A percentile compares a stretch with the other conserved stretches of the same genome.
phyloP scores from a whole-genome alignment of 2,888 invertebrate genomes.

The Sarcophaga caerulescens region DNA sequence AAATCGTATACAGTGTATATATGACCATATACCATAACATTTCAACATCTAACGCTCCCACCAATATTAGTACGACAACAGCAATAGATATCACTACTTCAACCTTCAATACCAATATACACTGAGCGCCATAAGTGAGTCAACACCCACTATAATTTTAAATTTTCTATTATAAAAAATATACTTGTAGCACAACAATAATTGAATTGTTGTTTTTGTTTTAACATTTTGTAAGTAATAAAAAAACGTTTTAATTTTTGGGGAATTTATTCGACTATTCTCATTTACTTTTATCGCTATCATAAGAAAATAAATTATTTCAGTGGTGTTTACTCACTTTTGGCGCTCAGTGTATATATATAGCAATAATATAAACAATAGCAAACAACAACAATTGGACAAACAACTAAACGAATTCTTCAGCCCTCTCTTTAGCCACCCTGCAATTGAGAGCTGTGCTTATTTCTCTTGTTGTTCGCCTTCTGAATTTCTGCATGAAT shows the following conservation, averaged over 20 bases:
- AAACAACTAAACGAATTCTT: constrained; percentile 27
- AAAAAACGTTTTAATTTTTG: too few relatives aligned
- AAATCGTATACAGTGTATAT: constrained; percentile 77
- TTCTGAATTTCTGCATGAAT: constrained; percentile 17
- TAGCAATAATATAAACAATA: constrained; percentile 31
- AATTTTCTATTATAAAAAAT: too few relatives aligned
- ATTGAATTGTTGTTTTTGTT: too few relatives aligned
- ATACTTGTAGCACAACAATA: too few relatives aligned
- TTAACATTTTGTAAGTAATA: too few relatives aligned
- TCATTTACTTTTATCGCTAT: too few relatives aligned
- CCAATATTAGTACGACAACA: constrained; percentile 1
- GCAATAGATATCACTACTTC: neutral
- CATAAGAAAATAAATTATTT: too few relatives aligned
- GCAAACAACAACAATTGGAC: neutral
- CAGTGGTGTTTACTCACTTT: too few relatives aligned
- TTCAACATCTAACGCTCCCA: constrained; percentile 16
- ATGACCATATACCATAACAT: constrained; percentile 58
- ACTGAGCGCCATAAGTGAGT: too few relatives aligned
- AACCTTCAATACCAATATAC: neutral
- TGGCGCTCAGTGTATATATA: neutral
- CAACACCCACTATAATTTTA: too few relatives aligned
- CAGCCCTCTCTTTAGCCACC: neutral
- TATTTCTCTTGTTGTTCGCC: constrained; percentile 42
- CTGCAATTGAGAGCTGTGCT: constrained; percentile 8
- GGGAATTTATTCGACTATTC: too few relatives aligned